Conservation (phyloP, 2,797 vertebrate genomes). For the Lacerta viridis region DNA sequence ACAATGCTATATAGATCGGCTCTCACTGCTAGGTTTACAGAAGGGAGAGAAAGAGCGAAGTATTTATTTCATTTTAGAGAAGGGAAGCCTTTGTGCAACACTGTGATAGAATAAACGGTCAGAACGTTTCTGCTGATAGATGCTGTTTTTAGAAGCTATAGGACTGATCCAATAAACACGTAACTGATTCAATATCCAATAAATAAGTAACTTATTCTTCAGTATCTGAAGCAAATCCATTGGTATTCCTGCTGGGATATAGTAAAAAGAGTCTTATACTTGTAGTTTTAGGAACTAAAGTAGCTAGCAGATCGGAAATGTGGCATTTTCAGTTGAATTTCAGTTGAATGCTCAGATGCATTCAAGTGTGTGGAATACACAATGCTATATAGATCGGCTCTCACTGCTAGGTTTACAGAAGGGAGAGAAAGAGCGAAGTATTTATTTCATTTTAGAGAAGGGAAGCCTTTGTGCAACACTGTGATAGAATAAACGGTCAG, state of each 20-base stretch:
- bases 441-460: neutral
- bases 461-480: neutral
- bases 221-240: no score
- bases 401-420: neutral
- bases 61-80: neutral
- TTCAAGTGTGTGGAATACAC: neutral
- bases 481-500: neutral
- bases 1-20: neutral
- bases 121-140: slow-evolving; percentile 1
- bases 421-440: neutral
- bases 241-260: slow-evolving; percentile 9
- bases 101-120: neutral
- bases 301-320: neutral
- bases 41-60: neutral
- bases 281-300: neutral
- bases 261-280: neutral
- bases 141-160: neutral
- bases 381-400: neutral
- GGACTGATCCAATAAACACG: neutral
- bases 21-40: neutral
- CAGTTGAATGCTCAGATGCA: neutral
- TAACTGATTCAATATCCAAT: no score
- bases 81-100: neutral
- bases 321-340: neutral
- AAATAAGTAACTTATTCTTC: no score